phyloP scores from a whole-genome alignment of 2,888 invertebrate genomes.

The Melitaea athalia region DNA sequence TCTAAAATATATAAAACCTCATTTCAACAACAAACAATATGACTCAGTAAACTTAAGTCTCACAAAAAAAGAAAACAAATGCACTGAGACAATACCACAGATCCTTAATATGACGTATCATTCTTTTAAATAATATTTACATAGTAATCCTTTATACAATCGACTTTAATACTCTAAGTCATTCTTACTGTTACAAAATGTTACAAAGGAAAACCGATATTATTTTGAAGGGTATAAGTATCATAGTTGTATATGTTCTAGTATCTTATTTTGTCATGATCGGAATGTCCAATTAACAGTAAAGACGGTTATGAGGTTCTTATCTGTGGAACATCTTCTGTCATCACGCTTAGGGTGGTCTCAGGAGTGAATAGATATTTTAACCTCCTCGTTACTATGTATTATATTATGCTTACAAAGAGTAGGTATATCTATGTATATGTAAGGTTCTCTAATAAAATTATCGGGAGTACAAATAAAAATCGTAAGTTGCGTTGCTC shows the following conservation, averaged over 20 bases:
- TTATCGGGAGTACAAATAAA: no score
- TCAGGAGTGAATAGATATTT: not conserved
- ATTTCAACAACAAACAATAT: not conserved
- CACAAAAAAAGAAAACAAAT: not conserved
- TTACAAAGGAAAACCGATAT: not conserved
- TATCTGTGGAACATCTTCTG: conserved; percentile 22
- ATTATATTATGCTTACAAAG: no score
- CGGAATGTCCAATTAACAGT: conserved; percentile 38
- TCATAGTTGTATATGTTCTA: not conserved
- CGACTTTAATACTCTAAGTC: conserved; percentile 14
- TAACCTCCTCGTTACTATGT: not conserved
- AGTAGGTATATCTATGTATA: no score
- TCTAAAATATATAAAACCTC: no score
- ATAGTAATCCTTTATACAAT: conserved; percentile 28
- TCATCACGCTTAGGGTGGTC: conserved; percentile 27
- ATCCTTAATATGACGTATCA: conserved; percentile 4
- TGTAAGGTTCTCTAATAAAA: no score
- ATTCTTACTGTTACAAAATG: conserved; percentile 3
- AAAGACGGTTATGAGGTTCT: conserved; percentile 25
- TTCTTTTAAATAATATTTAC: conserved; percentile 12
- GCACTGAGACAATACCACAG: conserved; percentile 1
- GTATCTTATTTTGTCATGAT: conserved; percentile 11
- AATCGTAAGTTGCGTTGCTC: no score
- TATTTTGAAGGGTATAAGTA: not conserved
- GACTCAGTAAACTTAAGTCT: no score